A percentile compares a stretch with the other conserved stretches of the same genome.
These are phyloP conservation scores for Chelon auratus DNA, from an alignment of 2,797 vertebrate genomes.

Conservation along the genomic window DNA sequence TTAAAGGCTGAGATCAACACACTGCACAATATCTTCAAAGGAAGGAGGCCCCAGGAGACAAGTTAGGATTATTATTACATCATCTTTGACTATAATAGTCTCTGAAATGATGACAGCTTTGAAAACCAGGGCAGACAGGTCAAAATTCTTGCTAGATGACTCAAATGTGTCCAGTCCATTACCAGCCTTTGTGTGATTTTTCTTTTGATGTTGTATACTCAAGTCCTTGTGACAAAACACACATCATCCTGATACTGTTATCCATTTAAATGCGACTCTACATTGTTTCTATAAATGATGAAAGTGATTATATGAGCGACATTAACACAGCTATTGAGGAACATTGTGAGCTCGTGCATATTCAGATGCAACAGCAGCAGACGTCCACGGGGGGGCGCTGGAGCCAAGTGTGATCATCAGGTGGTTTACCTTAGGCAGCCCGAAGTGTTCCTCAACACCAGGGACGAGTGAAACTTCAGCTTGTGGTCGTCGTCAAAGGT, in stretches of 20 bases:
- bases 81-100: slow-evolving; percentile 21
- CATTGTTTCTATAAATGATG: background rate
- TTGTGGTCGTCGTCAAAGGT: slow-evolving; percentile 97
- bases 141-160: background rate
- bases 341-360: background rate
- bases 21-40: slow-evolving; percentile 45
- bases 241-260: background rate
- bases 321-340: background rate
- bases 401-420: slow-evolving; percentile 81
- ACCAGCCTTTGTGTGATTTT: background rate
- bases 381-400: slow-evolving; percentile 67
- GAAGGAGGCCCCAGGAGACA: slow-evolving; percentile 19
- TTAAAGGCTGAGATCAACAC: slow-evolving; percentile 50
- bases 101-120: slow-evolving; percentile 16
- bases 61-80: slow-evolving; percentile 36
- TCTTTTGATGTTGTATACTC: background rate
- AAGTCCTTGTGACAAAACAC: background rate
- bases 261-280: background rate
- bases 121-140: slow-evolving; percentile 4
- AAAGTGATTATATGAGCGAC: background rate
- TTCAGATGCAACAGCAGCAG: slow-evolving; percentile 30
- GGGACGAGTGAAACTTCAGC: slow-evolving; percentile 97
- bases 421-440: slow-evolving; percentile 95
- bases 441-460: slow-evolving; percentile 95
- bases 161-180: slow-evolving; percentile 1